phyloP scores from a whole-genome alignment of 1,140 invertebrate genomes.

The Sesamia nonagrioides region DNA sequence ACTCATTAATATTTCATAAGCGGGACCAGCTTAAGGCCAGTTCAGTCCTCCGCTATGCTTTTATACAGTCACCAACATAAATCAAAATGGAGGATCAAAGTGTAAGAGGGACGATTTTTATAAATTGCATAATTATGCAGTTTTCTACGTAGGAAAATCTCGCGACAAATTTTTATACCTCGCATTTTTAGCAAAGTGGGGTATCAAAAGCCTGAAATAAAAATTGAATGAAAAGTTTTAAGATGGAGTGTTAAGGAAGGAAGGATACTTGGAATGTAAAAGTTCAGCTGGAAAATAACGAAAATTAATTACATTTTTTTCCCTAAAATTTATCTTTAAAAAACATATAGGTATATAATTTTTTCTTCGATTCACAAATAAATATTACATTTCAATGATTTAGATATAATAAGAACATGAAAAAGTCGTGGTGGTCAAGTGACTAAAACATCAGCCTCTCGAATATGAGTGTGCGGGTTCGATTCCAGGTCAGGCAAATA shows the following conservation, averaged over 20 bases:
- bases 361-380: too few relatives aligned
- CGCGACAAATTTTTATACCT: slow-evolving; percentile 32
- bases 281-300: not conserved
- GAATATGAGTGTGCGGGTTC: too few relatives aligned
- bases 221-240: slow-evolving; percentile 23
- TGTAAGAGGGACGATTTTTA: slow-evolving; percentile 43
- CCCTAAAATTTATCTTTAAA: not conserved
- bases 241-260: not conserved
- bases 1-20: slow-evolving; percentile 79
- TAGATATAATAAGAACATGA: too few relatives aligned
- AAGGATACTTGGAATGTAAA: not conserved
- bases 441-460: too few relatives aligned
- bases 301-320: slow-evolving; percentile 4
- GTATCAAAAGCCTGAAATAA: slow-evolving; percentile 13
- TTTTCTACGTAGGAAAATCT: slow-evolving; percentile 17
- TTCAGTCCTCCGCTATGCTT: slow-evolving; percentile 32
- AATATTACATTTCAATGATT: too few relatives aligned
- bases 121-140: slow-evolving; percentile 48
- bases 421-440: too few relatives aligned
- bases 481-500: too few relatives aligned
- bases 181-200: not conserved
- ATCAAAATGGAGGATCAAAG: slow-evolving; percentile 46
- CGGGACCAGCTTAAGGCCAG: slow-evolving; percentile 60
- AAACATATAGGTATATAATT: too few relatives aligned
- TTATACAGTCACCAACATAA: slow-evolving; percentile 45